Conservation (phyloP, 2,888 invertebrate species). For the Lathronympha strigana region DNA sequence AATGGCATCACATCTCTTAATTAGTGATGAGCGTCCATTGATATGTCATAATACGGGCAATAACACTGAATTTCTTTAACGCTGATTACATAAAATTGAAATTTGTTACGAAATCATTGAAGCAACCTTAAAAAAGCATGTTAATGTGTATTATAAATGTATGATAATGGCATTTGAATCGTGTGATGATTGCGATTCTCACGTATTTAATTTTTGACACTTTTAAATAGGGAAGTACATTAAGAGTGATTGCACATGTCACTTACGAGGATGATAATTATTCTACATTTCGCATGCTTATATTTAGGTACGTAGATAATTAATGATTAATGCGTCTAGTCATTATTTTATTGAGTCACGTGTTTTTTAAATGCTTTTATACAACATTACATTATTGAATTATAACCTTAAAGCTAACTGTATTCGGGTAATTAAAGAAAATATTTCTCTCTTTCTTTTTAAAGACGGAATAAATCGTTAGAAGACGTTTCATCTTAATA, state of each 20-base stretch:
- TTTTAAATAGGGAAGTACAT: conserved; percentile 2
- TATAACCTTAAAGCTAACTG: not conserved
- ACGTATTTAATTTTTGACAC: conserved; percentile 25
- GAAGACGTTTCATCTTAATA: no score
- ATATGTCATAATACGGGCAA: conserved; percentile 37
- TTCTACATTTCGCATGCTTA: not conserved
- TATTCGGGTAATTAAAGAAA: not conserved
- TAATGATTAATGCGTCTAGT: not conserved
- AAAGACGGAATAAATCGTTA: no score
- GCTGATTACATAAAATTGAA: conserved; percentile 37
- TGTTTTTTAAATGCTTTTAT: not conserved
- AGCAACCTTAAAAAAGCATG: conserved; percentile 28
- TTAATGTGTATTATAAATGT: conserved; percentile 37
- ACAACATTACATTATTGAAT: not conserved
- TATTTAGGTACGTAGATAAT: not conserved
- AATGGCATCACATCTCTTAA: conserved; percentile 1
- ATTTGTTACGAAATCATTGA: conserved; percentile 36
- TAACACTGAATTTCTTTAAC: conserved; percentile 28
- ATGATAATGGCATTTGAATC: conserved; percentile 35
- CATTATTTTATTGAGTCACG: not conserved
- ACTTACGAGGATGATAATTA: not conserved
- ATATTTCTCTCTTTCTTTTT: no score
- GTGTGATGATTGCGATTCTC: conserved; percentile 30
- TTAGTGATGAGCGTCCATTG: conserved; percentile 14
- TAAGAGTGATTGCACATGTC: conserved; percentile 32